Percentiles rank a stretch among this genome's conserved stretches.
phyloP scores from a whole-genome alignment of 2,888 invertebrate species.

The Hoplodrina ambigua region DNA sequence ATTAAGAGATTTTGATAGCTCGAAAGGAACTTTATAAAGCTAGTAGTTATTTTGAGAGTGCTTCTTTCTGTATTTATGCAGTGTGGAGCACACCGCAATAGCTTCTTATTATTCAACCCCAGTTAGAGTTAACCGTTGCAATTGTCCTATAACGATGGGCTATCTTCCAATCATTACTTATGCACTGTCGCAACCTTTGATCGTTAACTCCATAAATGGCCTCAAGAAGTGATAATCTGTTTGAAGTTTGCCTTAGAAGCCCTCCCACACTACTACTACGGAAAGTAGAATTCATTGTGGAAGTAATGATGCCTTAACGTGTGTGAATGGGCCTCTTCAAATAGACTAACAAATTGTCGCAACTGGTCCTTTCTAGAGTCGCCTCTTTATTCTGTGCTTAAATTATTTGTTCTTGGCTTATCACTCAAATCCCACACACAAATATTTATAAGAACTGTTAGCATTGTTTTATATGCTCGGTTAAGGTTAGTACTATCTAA shows the following conservation, averaged over 20 bases:
- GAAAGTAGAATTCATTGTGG: constrained; percentile 32
- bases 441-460: constrained; percentile 37
- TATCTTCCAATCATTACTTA: constrained; percentile 40
- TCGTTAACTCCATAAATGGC: constrained; percentile 48
- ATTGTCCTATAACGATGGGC: constrained; percentile 27
- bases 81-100: background rate
- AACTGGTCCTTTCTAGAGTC: constrained; percentile 15
- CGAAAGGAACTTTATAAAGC: too few relatives aligned
- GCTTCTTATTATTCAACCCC: constrained; percentile 43
- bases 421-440: constrained; percentile 24
- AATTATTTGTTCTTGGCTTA: constrained; percentile 43
- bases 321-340: constrained; percentile 34
- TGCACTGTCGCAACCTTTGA: constrained; percentile 30
- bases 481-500: constrained; percentile 54
- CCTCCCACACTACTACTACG: constrained; percentile 26
- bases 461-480: constrained; percentile 39
- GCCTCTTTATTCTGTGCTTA: constrained; percentile 27
- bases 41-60: too few relatives aligned
- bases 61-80: background rate
- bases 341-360: constrained; percentile 18
- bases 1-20: background rate
- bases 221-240: constrained; percentile 42
- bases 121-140: constrained; percentile 50
- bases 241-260: constrained; percentile 29
- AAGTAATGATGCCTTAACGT: constrained; percentile 25